These are phyloP conservation scores for Dioctria linearis DNA, from an alignment of 2,888 invertebrate species.

Conservation along the genomic window DNA sequence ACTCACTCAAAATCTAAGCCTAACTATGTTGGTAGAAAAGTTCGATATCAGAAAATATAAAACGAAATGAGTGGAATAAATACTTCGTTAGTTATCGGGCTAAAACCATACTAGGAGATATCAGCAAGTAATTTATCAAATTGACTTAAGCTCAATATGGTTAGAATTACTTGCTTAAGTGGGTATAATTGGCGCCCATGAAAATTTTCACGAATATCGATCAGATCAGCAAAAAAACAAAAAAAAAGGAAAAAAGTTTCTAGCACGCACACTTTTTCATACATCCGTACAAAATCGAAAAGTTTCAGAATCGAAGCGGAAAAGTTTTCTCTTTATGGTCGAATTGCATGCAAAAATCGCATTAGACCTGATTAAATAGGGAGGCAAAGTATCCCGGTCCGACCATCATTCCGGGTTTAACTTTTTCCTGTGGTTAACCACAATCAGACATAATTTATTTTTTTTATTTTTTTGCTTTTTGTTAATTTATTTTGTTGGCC, in stretches of 20 bases:
- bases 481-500: conserved; percentile 32
- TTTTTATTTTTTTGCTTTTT: not conserved
- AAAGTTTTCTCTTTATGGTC: conserved; percentile 38
- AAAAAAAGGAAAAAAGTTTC: not conserved
- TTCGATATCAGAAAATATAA: conserved; percentile 1
- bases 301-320: conserved; percentile 17
- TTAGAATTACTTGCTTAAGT: not conserved
- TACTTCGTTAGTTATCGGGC: conserved; percentile 2
- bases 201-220: conserved; percentile 3
- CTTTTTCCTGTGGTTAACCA: not conserved
- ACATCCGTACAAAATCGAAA: not conserved
- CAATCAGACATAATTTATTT: not conserved
- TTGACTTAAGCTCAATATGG: not conserved
- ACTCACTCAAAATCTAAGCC: too few relatives aligned
- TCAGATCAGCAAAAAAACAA: not conserved
- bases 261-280: not conserved
- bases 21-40: too few relatives aligned
- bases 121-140: conserved; percentile 13
- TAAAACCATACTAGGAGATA: not conserved
- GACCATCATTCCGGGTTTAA: not conserved
- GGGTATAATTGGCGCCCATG: conserved; percentile 18
- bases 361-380: conserved; percentile 29
- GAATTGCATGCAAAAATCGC: conserved; percentile 47
- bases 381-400: not conserved
- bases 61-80: conserved; percentile 3